Evolutionary conservation across 2,113 vertebrate genomes (phyloP).

Genomic region (Antennarius striatus): DNA sequence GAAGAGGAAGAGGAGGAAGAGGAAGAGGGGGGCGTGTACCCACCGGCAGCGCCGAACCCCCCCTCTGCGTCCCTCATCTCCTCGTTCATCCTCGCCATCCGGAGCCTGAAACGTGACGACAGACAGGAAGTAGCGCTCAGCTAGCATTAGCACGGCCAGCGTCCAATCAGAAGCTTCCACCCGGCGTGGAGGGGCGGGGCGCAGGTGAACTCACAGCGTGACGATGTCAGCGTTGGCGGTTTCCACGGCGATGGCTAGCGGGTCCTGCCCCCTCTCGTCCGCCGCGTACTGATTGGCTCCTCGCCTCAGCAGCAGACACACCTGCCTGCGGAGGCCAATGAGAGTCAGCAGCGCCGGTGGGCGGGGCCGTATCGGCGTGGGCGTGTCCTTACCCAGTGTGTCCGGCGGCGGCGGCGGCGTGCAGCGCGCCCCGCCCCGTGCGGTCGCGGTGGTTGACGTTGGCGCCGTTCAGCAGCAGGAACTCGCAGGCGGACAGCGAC

Average conservation of each 20-base stretch:
- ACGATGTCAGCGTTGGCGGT: constrained; percentile 81
- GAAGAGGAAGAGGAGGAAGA: not conserved
- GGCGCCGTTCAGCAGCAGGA: constrained; percentile 78
- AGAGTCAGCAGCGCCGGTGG: not conserved
- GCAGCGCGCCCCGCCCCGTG: constrained; percentile 77
- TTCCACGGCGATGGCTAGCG: constrained; percentile 79
- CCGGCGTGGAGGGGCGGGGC: too few relatives aligned
- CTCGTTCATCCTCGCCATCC: constrained; percentile 83
- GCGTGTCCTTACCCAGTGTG: constrained; percentile 75
- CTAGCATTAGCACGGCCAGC: too few relatives aligned
- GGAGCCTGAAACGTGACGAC: constrained; percentile 61
- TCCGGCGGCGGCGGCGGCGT: constrained; percentile 74
- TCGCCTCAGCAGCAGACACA: constrained; percentile 81
- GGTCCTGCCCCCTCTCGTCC: constrained; percentile 80
- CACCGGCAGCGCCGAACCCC: constrained; percentile 73
- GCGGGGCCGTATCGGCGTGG: not conserved
- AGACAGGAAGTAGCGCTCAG: too few relatives aligned
- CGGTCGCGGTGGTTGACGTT: constrained; percentile 79
- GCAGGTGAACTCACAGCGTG: constrained; percentile 74
- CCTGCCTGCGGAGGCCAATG: constrained; percentile 64
- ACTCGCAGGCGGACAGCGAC: constrained; percentile 79
- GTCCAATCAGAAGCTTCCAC: too few relatives aligned
- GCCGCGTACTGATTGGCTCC: constrained; percentile 84
- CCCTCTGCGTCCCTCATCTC: constrained; percentile 83
- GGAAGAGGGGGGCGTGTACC: constrained; percentile 6